These are phyloP conservation scores for Onychomys arenicola DNA, from an alignment of 2,797 vertebrate genomes.

Conservation along the genomic window DNA sequence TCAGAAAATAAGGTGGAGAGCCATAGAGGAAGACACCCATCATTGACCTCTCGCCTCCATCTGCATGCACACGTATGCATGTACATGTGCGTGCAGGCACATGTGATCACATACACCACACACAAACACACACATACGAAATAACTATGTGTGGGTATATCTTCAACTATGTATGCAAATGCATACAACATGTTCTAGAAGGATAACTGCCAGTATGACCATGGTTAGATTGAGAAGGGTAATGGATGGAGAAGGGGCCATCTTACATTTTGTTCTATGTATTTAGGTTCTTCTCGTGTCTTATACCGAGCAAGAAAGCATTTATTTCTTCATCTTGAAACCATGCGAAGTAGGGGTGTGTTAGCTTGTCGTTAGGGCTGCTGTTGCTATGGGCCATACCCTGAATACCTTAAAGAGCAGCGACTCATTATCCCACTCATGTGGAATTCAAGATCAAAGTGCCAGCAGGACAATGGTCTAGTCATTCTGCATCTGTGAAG, in stretches of 20 bases:
- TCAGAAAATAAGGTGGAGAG: background rate
- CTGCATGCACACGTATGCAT: no score
- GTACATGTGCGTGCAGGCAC: no score
- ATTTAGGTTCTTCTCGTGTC: background rate
- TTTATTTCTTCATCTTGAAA: background rate
- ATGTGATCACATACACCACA: no score
- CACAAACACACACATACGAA: background rate
- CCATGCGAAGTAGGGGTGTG: background rate
- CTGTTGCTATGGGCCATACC: background rate
- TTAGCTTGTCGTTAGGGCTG: background rate
- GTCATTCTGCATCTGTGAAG: background rate
- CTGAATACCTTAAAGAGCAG: background rate
- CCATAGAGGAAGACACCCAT: background rate
- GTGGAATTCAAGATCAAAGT: background rate
- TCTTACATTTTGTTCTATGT: slow-evolving; percentile 8
- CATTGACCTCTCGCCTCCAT: background rate
- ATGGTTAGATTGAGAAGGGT: background rate
- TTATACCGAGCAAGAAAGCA: background rate
- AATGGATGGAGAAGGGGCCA: background rate
- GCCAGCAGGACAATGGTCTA: background rate
- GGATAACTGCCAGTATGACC: background rate
- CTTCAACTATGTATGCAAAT: background rate
- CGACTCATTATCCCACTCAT: background rate
- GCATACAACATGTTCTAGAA: background rate
- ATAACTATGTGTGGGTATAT: background rate